phyloP scores from a whole-genome alignment of 2,113 vertebrate genomes.

The Cebidichthys violaceus region DNA sequence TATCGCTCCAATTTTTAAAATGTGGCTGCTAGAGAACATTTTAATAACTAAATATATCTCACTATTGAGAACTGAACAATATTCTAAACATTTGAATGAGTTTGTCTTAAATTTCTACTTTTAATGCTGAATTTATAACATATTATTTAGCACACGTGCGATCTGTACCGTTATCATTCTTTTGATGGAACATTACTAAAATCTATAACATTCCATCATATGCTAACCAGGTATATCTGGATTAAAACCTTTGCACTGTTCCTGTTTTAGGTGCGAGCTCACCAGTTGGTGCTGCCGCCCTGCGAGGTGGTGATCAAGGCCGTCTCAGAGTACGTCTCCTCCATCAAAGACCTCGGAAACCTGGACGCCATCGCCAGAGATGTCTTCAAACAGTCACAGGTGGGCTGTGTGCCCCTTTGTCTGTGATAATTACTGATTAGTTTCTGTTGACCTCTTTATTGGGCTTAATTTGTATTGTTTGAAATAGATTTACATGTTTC shows the following conservation, averaged over 20 bases:
- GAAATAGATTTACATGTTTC: background rate
- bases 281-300: slow-evolving; percentile 93
- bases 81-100: background rate
- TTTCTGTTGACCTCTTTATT: background rate
- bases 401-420: slow-evolving; percentile 34
- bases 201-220: background rate
- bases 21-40: background rate
- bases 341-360: slow-evolving; percentile 91
- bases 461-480: background rate
- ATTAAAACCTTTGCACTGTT: background rate
- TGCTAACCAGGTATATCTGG: background rate
- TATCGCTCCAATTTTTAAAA: background rate
- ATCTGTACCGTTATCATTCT: background rate
- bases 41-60: background rate
- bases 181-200: background rate
- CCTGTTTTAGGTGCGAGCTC: slow-evolving; percentile 87
- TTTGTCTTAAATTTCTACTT: background rate
- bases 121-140: background rate
- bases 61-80: background rate
- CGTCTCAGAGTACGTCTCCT: slow-evolving; percentile 91
- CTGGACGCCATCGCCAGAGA: slow-evolving; percentile 91
- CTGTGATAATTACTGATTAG: too few relatives aligned
- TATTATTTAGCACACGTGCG: background rate
- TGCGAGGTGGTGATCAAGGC: slow-evolving; percentile 96
- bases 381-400: slow-evolving; percentile 95